Base-by-base conservation (phyloP, 2,797 vertebrate species). In the Hypotaenidia philippensis region DNA sequence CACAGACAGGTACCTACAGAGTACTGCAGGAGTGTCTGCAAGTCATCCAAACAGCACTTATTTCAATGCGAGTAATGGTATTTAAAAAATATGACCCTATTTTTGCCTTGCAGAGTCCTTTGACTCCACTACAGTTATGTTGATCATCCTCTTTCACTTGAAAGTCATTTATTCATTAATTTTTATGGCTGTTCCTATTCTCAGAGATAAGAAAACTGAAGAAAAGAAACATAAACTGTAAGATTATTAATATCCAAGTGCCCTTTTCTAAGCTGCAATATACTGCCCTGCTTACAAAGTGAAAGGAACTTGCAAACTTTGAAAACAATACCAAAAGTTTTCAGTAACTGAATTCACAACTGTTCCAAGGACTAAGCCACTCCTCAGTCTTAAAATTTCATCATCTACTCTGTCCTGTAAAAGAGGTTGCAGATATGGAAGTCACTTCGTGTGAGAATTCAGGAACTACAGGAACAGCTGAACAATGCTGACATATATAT, bases 21-120 rank as follows among this genome's bases (percentile, higher is more conserved):
- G 21, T 52, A 44, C 29, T 26, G 40, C 20, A 75, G 13, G 72
- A 60, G 4, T 26, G n/a, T 56, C 75, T 84, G 34, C 0, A 2
- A 25, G 26, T 36, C 29, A 26, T 45, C 55, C 3, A 5, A 36
- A 49, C 18, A 0, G 0, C 20, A 18, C 5, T 60, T 56, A 22
- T 41, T 85, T 83, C 26, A 50, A 27, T n/a, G 5, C 0, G 3
- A 79, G 10, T 9, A 75, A 40, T 3, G 70, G 5, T 7, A 32
- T 36, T 61, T 79, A 27, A 91, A 59, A 87, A 84, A 76, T 3
- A 47, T 8, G 0, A 72, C 6, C 4, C 7, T 18, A 15, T 6
- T 40, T 74, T 83, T 83, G 14, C 12, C 15, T 66, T 83, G 5
- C 21, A 32, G 10, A 16, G 2, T 8, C 8, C 50, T 85, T 50